Conservation (phyloP, 2,888 invertebrate species). For the Drosophila nigricruria region DNA sequence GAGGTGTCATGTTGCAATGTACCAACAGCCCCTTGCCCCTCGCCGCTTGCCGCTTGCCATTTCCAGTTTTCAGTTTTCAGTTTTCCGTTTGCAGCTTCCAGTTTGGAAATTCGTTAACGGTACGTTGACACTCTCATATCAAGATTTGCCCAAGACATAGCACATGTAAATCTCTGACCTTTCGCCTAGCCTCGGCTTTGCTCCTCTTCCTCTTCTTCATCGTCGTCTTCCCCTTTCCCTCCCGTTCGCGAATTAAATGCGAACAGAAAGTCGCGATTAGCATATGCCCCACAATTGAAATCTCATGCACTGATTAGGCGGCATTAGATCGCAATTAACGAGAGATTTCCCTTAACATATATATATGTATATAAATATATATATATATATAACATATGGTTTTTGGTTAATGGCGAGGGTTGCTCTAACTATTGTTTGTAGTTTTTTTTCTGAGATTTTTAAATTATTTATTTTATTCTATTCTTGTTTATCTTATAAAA, state of each 20-base stretch:
- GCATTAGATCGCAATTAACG: slow-evolving; percentile 59
- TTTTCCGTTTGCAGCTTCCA: slow-evolving; percentile 18
- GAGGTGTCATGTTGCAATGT: slow-evolving; percentile 80
- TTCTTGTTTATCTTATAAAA: not conserved
- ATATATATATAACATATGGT: slow-evolving; percentile 5
- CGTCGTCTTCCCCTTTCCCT: not conserved
- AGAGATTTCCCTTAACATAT: slow-evolving; percentile 6
- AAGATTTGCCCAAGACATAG: slow-evolving; percentile 57
- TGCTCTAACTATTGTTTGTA: slow-evolving; percentile 4
- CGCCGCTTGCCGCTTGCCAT: slow-evolving; percentile 6
- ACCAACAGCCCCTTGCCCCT: slow-evolving; percentile 46
- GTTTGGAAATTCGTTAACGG: slow-evolving; percentile 70
- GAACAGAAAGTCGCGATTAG: slow-evolving; percentile 35
- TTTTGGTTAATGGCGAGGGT: slow-evolving; percentile 21
- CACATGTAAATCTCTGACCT: slow-evolving; percentile 69
- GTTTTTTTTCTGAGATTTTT: not conserved
- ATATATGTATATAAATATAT: not conserved
- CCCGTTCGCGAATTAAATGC: slow-evolving; percentile 7
- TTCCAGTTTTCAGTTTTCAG: slow-evolving; percentile 24
- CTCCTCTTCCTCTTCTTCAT: not conserved
- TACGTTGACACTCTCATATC: slow-evolving; percentile 76
- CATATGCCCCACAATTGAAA: slow-evolving; percentile 62
- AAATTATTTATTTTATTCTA: not conserved
- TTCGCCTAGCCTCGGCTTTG: slow-evolving; percentile 11
- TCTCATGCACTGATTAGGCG: slow-evolving; percentile 62